These are phyloP conservation scores for Gymnopithys bicolor DNA, from an alignment of 2,797 vertebrate genomes.

Conservation along the genomic window DNA sequence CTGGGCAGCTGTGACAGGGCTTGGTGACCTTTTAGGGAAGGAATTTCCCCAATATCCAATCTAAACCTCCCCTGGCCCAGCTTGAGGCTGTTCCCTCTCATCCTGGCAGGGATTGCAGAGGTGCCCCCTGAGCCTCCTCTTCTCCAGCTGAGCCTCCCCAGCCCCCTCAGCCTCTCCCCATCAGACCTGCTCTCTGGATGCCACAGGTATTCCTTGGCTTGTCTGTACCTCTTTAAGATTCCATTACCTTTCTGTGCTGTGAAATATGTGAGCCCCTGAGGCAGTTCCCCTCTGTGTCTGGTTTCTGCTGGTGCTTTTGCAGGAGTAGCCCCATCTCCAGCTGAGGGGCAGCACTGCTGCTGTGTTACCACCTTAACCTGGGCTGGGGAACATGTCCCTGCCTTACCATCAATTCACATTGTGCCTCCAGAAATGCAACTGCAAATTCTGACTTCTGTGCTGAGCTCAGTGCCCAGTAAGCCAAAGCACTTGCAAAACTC, in stretches of 20 bases:
- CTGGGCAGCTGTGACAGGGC: not conserved
- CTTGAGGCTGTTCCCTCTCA: not conserved
- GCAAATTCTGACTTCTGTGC: not conserved
- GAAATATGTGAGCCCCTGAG: slow-evolving; percentile 69
- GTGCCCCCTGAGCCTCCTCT: not conserved
- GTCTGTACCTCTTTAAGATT: slow-evolving; percentile 60
- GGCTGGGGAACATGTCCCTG: not conserved
- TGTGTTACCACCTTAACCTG: not conserved
- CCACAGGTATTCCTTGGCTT: slow-evolving; percentile 51
- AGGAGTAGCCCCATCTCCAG: slow-evolving; percentile 14
- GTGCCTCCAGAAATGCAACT: not conserved
- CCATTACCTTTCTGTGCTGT: slow-evolving; percentile 64
- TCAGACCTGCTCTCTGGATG: not conserved
- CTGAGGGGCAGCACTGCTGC: not conserved
- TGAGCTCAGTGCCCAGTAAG: not conserved
- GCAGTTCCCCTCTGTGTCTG: slow-evolving; percentile 59
- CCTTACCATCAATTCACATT: not conserved
- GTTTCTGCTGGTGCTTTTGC: slow-evolving; percentile 55
- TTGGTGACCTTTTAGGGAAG: not conserved
- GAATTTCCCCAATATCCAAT: not conserved
- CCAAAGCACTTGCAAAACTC: not conserved
- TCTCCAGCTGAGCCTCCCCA: not conserved
- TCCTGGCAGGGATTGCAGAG: not conserved
- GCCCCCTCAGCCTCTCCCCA: not conserved
- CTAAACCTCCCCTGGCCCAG: not conserved